phyloP scores from a whole-genome alignment of 2,797 vertebrate genomes.

The Thripadectes ignobilis region DNA sequence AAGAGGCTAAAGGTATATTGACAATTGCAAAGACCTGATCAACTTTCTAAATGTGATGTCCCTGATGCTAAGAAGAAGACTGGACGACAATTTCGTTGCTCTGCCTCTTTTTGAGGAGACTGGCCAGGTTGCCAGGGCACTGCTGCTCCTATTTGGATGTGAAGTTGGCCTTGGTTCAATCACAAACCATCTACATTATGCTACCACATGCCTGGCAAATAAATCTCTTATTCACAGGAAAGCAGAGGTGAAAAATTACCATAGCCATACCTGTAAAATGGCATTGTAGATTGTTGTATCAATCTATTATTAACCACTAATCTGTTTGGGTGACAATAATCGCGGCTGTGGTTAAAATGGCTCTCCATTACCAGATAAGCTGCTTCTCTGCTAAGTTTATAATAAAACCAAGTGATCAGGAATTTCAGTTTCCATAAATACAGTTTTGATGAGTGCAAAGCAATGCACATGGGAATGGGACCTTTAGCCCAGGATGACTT shows the following conservation, averaged over 20 bases:
- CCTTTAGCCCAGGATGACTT: neutral
- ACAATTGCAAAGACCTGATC: neutral
- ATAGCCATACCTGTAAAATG: neutral
- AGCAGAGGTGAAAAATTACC: neutral
- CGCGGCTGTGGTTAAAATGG: neutral
- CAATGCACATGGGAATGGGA: neutral
- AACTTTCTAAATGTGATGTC: neutral
- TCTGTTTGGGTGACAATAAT: neutral
- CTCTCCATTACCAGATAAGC: neutral
- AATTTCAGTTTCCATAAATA: neutral
- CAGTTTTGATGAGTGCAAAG: neutral
- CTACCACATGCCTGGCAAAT: neutral
- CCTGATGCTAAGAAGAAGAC: neutral
- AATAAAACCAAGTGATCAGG: neutral
- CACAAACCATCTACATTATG: neutral
- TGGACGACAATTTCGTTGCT: neutral
- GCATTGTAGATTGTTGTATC: neutral
- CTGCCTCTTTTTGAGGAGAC: neutral
- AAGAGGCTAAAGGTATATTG: neutral
- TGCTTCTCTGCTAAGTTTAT: neutral
- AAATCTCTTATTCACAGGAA: neutral
- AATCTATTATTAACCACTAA: neutral
- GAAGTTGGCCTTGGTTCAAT: neutral
- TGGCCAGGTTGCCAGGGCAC: neutral
- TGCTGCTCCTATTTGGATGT: neutral